These are phyloP conservation scores for Proales similis DNA, from an alignment of 1,140 invertebrate genomes.

Conservation along the genomic window DNA sequence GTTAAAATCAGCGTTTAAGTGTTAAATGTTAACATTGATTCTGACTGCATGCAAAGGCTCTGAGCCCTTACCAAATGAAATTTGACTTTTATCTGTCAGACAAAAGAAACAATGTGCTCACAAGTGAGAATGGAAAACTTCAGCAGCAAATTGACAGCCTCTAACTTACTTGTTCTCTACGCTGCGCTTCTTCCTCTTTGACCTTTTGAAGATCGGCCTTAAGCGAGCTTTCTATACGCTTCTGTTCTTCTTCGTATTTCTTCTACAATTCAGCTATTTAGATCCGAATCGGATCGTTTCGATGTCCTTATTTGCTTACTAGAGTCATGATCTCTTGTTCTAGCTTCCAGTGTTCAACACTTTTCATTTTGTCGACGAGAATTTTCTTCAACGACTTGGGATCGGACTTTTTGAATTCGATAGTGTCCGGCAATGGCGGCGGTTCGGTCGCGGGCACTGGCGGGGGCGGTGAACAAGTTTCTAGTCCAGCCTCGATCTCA, in stretches of 20 bases:
- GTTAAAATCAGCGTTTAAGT: neutral
- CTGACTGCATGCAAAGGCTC: neutral
- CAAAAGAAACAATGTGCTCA: neutral
- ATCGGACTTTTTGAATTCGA: neutral
- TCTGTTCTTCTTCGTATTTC: constrained; percentile 36
- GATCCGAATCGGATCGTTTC: no score
- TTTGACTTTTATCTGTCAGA: constrained; percentile 11
- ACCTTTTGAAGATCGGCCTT: constrained; percentile 14
- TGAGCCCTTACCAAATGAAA: constrained; percentile 18
- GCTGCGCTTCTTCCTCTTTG: constrained; percentile 33
- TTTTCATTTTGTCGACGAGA: constrained; percentile 24
- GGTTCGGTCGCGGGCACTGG: constrained; percentile 24
- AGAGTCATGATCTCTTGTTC: constrained; percentile 30
- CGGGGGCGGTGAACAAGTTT: constrained; percentile 20
- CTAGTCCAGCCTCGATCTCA: no score
- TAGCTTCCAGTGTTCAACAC: constrained; percentile 23
- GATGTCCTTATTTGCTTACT: no score
- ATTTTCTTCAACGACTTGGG: constrained; percentile 9
- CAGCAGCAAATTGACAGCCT: no score
- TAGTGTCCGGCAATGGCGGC: constrained; percentile 18
- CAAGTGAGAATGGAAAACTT: neutral
- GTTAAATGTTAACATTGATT: neutral
- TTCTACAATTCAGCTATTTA: no score
- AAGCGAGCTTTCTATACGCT: constrained; percentile 4
- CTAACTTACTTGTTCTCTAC: constrained; percentile 29